Conservation (phyloP, 2,797 vertebrate genomes). For the Halcyon badia region DNA sequence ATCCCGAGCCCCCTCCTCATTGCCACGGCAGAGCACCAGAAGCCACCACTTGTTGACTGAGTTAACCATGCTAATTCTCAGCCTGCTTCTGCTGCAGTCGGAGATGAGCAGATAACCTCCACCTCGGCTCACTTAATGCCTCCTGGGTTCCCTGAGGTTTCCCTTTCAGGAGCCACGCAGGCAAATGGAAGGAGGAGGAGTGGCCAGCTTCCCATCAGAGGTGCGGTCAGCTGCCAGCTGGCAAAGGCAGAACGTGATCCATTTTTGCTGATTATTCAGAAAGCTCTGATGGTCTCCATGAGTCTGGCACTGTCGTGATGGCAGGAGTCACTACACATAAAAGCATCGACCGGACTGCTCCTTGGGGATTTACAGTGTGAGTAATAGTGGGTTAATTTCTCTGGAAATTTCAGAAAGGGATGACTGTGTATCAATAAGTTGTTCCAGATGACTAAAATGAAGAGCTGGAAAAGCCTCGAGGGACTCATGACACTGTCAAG, state of each 20-base stretch:
- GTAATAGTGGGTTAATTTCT: conserved; percentile 18
- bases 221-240: not conserved
- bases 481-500: not conserved
- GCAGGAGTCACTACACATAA: not conserved
- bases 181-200: not conserved
- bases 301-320: not conserved
- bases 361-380: not conserved
- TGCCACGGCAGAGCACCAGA: not conserved
- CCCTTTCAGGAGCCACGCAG: not conserved
- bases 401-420: conserved; percentile 31
- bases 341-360: not conserved
- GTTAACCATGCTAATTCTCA: not conserved
- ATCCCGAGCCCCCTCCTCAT: not conserved
- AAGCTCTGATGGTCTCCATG: not conserved
- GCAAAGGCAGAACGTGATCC: not conserved
- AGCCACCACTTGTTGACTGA: not conserved
- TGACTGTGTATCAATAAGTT: conserved; percentile 26
- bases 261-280: conserved; percentile 18
- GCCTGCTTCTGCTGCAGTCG: not conserved
- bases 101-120: not conserved
- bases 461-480: conserved; percentile 3
- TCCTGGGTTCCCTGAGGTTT: not conserved
- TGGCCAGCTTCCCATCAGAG: not conserved
- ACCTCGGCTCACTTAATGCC: not conserved
- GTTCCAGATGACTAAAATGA: conserved; percentile 54